A percentile compares a stretch with the other conserved stretches of the same genome.
Evolutionary conservation across 30 jellyfish, hydroid and myxozoan species (phyloP).

Genomic region (Calvadosia cruxmelitensis): DNA sequence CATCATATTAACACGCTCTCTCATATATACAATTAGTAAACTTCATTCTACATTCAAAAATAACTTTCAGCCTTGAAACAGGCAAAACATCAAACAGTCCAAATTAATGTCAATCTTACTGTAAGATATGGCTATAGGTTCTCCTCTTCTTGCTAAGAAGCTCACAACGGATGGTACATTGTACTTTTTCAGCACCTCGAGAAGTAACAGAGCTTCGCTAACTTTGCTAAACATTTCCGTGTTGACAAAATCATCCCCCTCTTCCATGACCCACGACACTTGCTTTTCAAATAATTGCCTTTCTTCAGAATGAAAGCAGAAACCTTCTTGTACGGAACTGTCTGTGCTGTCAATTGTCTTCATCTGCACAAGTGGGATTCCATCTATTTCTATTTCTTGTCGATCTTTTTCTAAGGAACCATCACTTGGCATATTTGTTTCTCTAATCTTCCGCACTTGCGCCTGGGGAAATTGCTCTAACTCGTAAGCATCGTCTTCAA

Average conservation of each 20-base stretch:
- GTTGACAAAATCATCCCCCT: slow-evolving; percentile 90
- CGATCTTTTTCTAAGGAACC: slow-evolving; percentile 41
- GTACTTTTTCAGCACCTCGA: slow-evolving; percentile 78
- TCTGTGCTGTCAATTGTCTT: slow-evolving; percentile 26
- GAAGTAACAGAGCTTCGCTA: slow-evolving; percentile 70
- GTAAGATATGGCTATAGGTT: slow-evolving; percentile 87
- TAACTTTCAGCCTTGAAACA: slow-evolving; percentile 58
- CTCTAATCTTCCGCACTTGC: background rate
- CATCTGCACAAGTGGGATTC: slow-evolving; percentile 62
- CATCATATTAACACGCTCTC: too few species aligned
- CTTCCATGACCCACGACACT: slow-evolving; percentile 95
- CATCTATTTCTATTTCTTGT: slow-evolving; percentile 40
- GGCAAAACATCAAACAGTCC: slow-evolving; percentile 83
- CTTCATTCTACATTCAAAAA: too few species aligned
- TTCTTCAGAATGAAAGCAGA: slow-evolving; percentile 13
- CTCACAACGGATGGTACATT: slow-evolving; percentile 92
- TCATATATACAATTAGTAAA: too few species aligned
- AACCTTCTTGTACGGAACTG: slow-evolving; percentile 6
- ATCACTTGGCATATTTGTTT: slow-evolving; percentile 28
- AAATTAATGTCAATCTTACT: slow-evolving; percentile 85
- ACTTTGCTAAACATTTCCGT: slow-evolving; percentile 71
- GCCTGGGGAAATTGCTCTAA: slow-evolving; percentile 66
- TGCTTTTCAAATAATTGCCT: slow-evolving; percentile 69
- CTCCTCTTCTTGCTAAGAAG: slow-evolving; percentile 79
- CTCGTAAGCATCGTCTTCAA: slow-evolving; percentile 47